phyloP scores from a whole-genome alignment of 1,140 invertebrate species.

The Drosophila azteca region DNA sequence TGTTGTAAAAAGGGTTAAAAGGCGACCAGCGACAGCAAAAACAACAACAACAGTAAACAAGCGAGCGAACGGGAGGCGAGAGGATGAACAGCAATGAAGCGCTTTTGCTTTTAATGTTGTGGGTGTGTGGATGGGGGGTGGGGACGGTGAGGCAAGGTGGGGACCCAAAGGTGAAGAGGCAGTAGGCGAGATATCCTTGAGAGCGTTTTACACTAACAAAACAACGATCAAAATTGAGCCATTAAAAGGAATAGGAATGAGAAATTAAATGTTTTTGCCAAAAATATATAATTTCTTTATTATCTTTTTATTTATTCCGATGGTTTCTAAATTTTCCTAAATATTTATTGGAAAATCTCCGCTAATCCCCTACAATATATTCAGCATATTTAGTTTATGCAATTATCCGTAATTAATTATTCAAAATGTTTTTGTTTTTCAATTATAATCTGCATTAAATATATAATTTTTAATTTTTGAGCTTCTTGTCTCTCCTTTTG shows the following conservation, averaged over 20 bases:
- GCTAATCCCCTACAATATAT: too few species aligned
- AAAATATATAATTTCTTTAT: too few species aligned
- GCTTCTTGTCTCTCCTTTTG: too few species aligned
- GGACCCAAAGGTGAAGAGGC: constrained; percentile 35
- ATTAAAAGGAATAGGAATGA: not conserved
- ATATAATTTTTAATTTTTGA: too few species aligned
- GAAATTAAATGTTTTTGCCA: too few species aligned
- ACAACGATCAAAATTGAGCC: not conserved
- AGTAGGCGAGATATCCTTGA: constrained; percentile 20
- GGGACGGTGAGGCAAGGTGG: not conserved
- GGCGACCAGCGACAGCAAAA: constrained; percentile 48
- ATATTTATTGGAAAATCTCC: too few species aligned
- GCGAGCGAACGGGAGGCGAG: not conserved
- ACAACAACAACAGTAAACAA: not conserved
- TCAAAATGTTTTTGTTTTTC: too few species aligned
- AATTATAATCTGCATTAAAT: too few species aligned
- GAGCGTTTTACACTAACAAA: constrained; percentile 2
- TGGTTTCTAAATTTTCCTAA: too few species aligned
- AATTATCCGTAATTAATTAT: too few species aligned
- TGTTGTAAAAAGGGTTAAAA: constrained; percentile 73
- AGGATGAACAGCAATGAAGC: constrained; percentile 66
- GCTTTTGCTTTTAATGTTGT: constrained; percentile 74
- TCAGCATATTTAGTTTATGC: too few species aligned
- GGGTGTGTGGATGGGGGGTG: constrained; percentile 38
- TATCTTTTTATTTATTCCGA: too few species aligned